A percentile compares a stretch with the other conserved stretches of the same genome.
phyloP scores from a whole-genome alignment of 2,888 invertebrate species.

The Mylabris sibirica region DNA sequence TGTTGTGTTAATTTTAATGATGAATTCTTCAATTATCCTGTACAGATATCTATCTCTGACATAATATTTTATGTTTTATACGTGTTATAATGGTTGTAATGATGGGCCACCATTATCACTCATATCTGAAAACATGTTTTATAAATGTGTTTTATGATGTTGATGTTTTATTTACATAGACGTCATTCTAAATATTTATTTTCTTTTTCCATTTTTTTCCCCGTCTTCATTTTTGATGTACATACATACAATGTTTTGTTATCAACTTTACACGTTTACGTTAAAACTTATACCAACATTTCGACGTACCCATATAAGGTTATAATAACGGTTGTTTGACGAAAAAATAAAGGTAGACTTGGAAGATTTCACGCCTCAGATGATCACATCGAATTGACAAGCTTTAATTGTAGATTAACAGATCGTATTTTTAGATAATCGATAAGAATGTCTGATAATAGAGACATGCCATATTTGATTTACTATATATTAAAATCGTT shows the following conservation, averaged over 20 bases:
- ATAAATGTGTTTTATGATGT: conserved; percentile 7
- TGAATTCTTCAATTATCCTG: background rate
- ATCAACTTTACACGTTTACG: conserved; percentile 16
- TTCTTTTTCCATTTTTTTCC: background rate
- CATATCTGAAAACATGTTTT: conserved; percentile 7
- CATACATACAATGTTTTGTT: conserved; percentile 12
- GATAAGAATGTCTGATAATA: too few relatives aligned
- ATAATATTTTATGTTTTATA: background rate
- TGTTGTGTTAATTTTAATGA: background rate
- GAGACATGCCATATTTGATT: too few relatives aligned
- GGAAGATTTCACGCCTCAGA: background rate
- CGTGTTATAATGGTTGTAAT: background rate
- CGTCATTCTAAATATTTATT: conserved; percentile 18
- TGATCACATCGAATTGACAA: background rate
- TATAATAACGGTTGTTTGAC: background rate
- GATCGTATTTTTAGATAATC: too few relatives aligned
- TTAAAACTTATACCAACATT: background rate
- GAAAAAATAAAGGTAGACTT: background rate
- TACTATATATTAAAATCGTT: too few relatives aligned
- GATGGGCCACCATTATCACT: background rate
- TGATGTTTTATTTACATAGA: conserved; percentile 14
- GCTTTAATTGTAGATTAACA: background rate
- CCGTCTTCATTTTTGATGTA: background rate
- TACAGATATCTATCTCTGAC: background rate
- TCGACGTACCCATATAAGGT: background rate